Conservation (phyloP, 2,888 invertebrate genomes). For the Catocala nupta region DNA sequence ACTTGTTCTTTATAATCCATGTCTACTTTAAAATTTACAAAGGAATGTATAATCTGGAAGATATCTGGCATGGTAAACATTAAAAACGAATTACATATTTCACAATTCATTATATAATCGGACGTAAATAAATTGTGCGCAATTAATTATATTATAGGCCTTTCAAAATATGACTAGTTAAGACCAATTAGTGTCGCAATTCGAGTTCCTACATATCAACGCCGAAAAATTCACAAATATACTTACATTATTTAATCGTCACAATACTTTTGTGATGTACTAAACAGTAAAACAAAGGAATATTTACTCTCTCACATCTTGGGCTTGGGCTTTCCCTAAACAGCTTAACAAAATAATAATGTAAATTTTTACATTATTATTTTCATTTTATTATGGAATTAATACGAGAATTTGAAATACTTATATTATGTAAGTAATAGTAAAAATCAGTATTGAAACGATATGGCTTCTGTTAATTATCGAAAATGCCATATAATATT, state of each 20-base stretch:
- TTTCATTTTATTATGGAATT: not conserved
- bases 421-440: slow-evolving; percentile 9
- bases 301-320: not conserved
- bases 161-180: slow-evolving; percentile 83
- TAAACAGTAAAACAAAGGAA: slow-evolving; percentile 13
- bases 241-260: slow-evolving; percentile 32
- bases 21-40: slow-evolving; percentile 68
- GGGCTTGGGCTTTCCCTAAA: not conserved
- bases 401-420: slow-evolving; percentile 1
- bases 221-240: slow-evolving; percentile 38
- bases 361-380: slow-evolving; percentile 1
- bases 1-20: slow-evolving; percentile 64
- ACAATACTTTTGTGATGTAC: slow-evolving; percentile 19
- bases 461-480: slow-evolving; percentile 9
- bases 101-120: slow-evolving; percentile 47
- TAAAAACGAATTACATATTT: slow-evolving; percentile 40
- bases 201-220: slow-evolving; percentile 38
- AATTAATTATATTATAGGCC: slow-evolving; percentile 72
- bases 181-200: slow-evolving; percentile 62
- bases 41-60: slow-evolving; percentile 83
- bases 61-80: slow-evolving; percentile 60
- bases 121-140: slow-evolving; percentile 78
- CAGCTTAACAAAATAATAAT: slow-evolving; percentile 9
- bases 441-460: slow-evolving; percentile 9
- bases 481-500: slow-evolving; percentile 12